These are phyloP conservation scores for Exocentrus adspersus DNA, from an alignment of 2,888 invertebrate genomes.

Conservation along the genomic window DNA sequence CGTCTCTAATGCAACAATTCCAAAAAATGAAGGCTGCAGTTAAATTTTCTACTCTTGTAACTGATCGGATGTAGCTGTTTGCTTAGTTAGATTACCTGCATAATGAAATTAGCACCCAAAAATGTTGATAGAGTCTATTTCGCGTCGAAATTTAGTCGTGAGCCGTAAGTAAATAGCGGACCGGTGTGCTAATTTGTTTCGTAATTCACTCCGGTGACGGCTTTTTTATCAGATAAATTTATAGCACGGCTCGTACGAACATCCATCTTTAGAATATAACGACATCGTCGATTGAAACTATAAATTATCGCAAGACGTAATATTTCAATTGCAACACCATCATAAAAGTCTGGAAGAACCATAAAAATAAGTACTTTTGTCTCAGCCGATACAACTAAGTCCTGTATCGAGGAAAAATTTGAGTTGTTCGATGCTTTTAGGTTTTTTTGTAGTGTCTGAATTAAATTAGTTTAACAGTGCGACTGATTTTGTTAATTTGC, in stretches of 20 bases:
- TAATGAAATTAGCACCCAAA: conserved; percentile 3
- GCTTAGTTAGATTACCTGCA: not conserved
- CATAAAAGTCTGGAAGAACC: too few species aligned
- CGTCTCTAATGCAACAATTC: too few species aligned
- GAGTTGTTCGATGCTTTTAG: too few species aligned
- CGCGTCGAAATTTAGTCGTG: conserved; percentile 13
- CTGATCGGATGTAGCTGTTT: too few species aligned
- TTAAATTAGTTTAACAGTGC: too few species aligned
- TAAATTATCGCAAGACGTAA: not conserved
- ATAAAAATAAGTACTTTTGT: too few species aligned
- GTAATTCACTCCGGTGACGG: conserved; percentile 12
- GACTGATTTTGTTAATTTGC: too few species aligned
- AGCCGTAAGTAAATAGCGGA: not conserved
- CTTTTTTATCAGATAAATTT: conserved; percentile 18
- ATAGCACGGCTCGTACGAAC: not conserved
- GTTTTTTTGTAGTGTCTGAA: too few species aligned
- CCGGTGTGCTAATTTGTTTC: conserved; percentile 16
- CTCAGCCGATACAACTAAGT: too few species aligned
- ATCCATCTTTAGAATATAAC: not conserved
- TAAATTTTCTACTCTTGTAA: too few species aligned
- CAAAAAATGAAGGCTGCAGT: too few species aligned
- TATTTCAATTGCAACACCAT: not conserved
- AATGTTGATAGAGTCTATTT: conserved; percentile 3
- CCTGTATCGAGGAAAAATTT: too few species aligned
- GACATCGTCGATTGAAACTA: not conserved